phyloP scores from a whole-genome alignment of 2,113 vertebrate species.

The Romanogobio albipinnatus region DNA sequence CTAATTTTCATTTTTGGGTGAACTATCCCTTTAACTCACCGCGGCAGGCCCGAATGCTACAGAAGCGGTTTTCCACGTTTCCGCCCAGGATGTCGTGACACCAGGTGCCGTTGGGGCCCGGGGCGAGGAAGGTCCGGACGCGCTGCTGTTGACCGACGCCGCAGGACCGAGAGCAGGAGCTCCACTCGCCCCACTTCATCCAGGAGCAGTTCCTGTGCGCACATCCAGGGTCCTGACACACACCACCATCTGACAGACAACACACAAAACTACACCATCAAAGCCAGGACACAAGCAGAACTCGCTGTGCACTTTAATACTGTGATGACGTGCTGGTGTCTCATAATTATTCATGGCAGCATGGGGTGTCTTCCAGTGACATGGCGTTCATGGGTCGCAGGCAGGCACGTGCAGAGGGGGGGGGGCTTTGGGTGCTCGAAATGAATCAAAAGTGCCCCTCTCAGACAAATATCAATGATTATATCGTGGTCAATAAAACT shows the following conservation, averaged over 20 bases:
- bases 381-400: too few species aligned
- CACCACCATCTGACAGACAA: constrained; percentile 54
- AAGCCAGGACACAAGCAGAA: too few species aligned
- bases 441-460: too few species aligned
- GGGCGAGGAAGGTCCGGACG: constrained; percentile 80
- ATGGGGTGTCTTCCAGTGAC: too few species aligned
- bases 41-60: constrained; percentile 83
- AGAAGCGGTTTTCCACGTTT: constrained; percentile 81
- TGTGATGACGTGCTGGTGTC: too few species aligned
- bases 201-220: constrained; percentile 80
- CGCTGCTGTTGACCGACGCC: constrained; percentile 87
- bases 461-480: too few species aligned
- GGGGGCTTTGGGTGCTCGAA: too few species aligned
- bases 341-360: too few species aligned
- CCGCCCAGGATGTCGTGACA: constrained; percentile 81
- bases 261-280: not conserved
- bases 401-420: too few species aligned
- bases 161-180: constrained; percentile 82
- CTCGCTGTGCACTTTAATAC: too few species aligned
- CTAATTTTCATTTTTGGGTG: too few species aligned
- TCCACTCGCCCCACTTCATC: constrained; percentile 83
- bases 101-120: constrained; percentile 79
- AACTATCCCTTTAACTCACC: constrained; percentile 68
- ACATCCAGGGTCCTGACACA: constrained; percentile 73
- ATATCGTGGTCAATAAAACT: too few species aligned